Evolutionary conservation across 1,140 invertebrate species (phyloP), one percentile per base, ranked within the genome.

Genomic region (Pseudomyrmex pallidus): DNA sequence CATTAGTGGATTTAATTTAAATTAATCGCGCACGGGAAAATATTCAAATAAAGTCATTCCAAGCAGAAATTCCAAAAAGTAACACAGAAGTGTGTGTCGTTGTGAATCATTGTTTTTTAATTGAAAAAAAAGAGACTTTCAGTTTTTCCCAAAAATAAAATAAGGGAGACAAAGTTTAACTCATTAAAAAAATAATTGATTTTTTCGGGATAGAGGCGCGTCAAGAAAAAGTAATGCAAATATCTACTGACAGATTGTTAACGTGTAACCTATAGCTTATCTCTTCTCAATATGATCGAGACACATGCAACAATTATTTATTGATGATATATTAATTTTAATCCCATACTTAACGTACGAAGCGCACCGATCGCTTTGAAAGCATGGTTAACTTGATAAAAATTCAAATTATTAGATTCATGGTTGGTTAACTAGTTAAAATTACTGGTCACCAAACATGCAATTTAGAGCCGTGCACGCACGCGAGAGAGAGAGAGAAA

Each of bases 361-460:
- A 68, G 63, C 48, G 25, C 13, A 77, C 2, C n/a, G n/a, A 67
- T 67, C 13, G n/a, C 35, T 67, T 48, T 70, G 9, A 68, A 78
- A 59, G 35, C 52, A 46, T 77, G 13, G 5, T 48, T 13, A 5
- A 56, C 25, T 50, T n/a, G 61, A 54, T 44, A 54, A 20, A 20
- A 35, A 66, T 10, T 17, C 25, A 20, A 12, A 20, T 62, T 62
- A 22, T 74, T 46, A 46, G 35, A 48, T 67, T 13, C 9, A 17
- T 56, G 66, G 66, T 57, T 46, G 57, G 20, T 78, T 70, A 22
- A 61, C 17, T 74, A 59, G 20, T 78, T 57, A 57, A 57, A 67
- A 57, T 67, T 68, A 68, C 61, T 78, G 2, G 1, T 78, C 10
- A 57, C 5, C 52, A 70, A 78, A 70, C 64, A 78, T 78, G 76